Conservation (phyloP, 1,140 invertebrate genomes). For the Conopomorpha cramerella region DNA sequence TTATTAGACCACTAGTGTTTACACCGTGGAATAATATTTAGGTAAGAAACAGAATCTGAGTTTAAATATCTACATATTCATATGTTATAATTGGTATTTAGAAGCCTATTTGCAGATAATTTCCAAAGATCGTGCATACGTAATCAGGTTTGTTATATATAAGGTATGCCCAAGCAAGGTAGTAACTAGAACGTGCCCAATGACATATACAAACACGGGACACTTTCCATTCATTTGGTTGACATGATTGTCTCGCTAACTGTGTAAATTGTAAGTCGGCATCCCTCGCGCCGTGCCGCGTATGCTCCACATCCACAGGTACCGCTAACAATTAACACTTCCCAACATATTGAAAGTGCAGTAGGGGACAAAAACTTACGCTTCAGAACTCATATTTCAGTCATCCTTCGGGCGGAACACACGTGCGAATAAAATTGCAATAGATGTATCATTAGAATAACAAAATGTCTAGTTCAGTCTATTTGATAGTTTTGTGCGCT, state of each 20-base stretch:
- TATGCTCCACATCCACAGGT: slow-evolving; percentile 32
- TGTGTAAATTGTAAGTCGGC: slow-evolving; percentile 45
- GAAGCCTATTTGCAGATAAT: no score
- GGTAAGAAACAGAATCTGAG: no score
- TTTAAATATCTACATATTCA: no score
- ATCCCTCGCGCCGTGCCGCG: slow-evolving; percentile 26
- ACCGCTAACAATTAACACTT: slow-evolving; percentile 56
- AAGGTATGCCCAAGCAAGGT: no score
- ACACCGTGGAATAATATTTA: no score
- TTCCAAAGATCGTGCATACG: no score
- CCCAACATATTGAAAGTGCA: no score
- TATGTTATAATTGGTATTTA: no score
- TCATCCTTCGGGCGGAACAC: slow-evolving; percentile 19
- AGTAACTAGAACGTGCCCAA: slow-evolving; percentile 9
- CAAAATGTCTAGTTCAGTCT: slow-evolving; percentile 21
- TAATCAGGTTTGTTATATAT: no score
- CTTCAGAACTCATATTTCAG: slow-evolving; percentile 23
- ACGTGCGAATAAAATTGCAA: slow-evolving; percentile 8
- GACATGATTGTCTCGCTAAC: slow-evolving; percentile 43
- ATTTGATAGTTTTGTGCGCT: slow-evolving; percentile 17
- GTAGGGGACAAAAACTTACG: no score
- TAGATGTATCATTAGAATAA: slow-evolving; percentile 16
- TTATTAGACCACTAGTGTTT: no score
- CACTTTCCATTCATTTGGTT: slow-evolving; percentile 36
- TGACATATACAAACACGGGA: slow-evolving; percentile 43